Percentiles rank a stretch among this genome's conserved stretches.
phyloP scores from a whole-genome alignment of 2,888 invertebrate species.

The Didymodactylos carnosus region DNA sequence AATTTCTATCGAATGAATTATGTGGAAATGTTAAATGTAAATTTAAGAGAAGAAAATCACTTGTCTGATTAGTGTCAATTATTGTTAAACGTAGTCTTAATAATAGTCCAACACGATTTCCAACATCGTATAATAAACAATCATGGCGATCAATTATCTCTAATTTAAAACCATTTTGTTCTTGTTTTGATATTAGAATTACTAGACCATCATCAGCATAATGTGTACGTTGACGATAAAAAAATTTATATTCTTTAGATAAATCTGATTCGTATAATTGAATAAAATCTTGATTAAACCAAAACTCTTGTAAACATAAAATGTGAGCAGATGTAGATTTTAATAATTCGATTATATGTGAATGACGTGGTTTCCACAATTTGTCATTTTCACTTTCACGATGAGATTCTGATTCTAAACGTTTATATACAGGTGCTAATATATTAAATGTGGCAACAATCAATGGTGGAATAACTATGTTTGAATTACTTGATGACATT shows the following conservation, averaged over 20 bases:
- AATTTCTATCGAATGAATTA: not conserved
- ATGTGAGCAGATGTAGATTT: not conserved
- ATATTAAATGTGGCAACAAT: not conserved
- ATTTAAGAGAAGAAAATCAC: not conserved
- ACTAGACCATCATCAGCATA: not conserved
- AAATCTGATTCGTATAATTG: not conserved
- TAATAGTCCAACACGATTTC: not conserved
- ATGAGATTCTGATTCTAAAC: not conserved
- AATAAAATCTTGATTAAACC: not conserved
- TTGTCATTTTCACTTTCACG: not conserved
- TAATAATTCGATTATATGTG: not conserved
- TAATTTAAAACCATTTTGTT: not conserved
- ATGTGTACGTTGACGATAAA: not conserved
- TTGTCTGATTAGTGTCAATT: no score
- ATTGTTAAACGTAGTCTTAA: not conserved
- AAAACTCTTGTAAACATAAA: not conserved
- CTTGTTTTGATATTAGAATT: not conserved
- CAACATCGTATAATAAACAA: not conserved
- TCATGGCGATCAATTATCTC: not conserved
- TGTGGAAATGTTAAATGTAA: not conserved
- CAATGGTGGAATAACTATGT: not conserved
- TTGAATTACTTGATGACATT: not conserved
- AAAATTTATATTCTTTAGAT: not conserved
- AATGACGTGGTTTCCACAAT: not conserved
- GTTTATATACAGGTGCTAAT: not conserved